Evolutionary conservation across 2,888 invertebrate species (phyloP).

Genomic region (Cenopis cana): DNA sequence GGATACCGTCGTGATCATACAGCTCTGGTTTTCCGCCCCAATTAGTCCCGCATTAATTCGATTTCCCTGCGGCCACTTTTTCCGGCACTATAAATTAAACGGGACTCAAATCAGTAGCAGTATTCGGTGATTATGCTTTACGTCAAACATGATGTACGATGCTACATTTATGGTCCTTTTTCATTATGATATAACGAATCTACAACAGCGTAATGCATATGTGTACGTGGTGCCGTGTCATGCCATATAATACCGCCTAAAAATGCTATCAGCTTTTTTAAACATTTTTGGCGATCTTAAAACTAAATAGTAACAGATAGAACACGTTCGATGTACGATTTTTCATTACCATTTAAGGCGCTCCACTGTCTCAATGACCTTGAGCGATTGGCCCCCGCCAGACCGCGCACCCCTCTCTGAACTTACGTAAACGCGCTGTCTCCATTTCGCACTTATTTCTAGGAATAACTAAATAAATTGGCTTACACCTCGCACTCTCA

Average conservation of each 20-base stretch:
- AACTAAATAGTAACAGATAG: no score
- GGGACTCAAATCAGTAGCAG: neutral
- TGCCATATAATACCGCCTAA: neutral
- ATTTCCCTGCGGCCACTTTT: constrained; percentile 30
- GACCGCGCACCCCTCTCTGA: no score
- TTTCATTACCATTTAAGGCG: no score
- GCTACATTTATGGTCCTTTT: neutral
- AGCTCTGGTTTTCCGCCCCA: constrained; percentile 17
- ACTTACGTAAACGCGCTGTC: no score
- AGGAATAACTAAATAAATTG: no score
- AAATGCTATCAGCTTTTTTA: no score
- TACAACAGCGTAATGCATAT: neutral
- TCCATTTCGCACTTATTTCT: no score
- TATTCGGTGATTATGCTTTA: constrained; percentile 18
- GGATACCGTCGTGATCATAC: neutral
- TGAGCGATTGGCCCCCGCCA: no score
- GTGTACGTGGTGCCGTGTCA: no score
- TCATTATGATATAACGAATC: neutral
- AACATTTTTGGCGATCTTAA: no score
- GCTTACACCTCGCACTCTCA: no score
- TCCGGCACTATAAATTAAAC: constrained; percentile 18
- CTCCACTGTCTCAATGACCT: no score
- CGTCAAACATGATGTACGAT: neutral
- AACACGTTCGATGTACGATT: neutral
- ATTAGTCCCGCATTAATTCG: constrained; percentile 25